Conservation (phyloP, 2,888 invertebrate genomes). For the Scotopteryx bipunctaria region DNA sequence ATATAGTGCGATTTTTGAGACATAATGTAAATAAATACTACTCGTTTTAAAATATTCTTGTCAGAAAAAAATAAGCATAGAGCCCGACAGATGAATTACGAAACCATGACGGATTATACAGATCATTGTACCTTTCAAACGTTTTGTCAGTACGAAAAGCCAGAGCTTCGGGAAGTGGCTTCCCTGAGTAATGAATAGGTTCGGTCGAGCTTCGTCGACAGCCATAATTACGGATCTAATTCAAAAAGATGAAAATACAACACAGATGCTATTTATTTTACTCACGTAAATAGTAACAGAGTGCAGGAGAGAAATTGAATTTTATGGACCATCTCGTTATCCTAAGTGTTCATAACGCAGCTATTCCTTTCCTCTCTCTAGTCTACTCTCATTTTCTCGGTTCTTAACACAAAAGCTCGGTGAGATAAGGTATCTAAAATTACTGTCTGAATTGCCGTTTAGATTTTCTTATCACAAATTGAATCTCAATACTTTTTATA, state of each 20-base stretch:
- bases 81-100: too few relatives aligned
- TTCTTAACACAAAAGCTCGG: background rate
- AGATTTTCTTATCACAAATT: background rate
- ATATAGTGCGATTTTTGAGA: too few relatives aligned
- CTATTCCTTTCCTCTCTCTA: background rate
- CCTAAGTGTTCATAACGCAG: slow-evolving; percentile 8
- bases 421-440: slow-evolving; percentile 7
- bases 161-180: background rate
- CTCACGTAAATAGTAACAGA: slow-evolving; percentile 13
- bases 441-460: background rate
- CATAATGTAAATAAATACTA: too few relatives aligned
- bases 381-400: slow-evolving; percentile 6
- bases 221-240: slow-evolving; percentile 25
- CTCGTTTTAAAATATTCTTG: background rate
- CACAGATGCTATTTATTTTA: slow-evolving; percentile 19
- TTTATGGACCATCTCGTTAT: slow-evolving; percentile 19
- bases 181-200: slow-evolving; percentile 22
- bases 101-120: background rate
- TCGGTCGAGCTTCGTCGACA: slow-evolving; percentile 7
- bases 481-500: background rate
- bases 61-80: too few relatives aligned
- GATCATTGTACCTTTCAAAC: background rate
- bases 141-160: slow-evolving; percentile 2
- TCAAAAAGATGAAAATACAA: slow-evolving; percentile 32
- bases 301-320: slow-evolving; percentile 26